These are phyloP conservation scores for Habrosyne pyritoides DNA, from an alignment of 2,888 invertebrate species.

Conservation along the genomic window DNA sequence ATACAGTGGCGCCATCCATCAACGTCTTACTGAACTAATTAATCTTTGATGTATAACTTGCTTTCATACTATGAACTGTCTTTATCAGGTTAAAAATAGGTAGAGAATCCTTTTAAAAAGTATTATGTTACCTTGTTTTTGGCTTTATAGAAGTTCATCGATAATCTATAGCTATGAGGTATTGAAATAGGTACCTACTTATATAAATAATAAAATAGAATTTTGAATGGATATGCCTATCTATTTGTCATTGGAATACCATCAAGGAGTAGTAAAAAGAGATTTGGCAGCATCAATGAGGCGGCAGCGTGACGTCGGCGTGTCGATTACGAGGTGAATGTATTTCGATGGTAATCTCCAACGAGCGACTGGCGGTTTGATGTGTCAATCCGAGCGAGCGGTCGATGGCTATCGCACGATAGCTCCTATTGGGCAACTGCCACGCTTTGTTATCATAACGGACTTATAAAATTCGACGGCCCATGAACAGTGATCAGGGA, in stretches of 20 bases:
- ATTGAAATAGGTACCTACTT: not conserved
- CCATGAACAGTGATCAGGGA: conserved; percentile 53
- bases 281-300: conserved; percentile 63
- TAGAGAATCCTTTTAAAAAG: not conserved
- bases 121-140: not conserved
- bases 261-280: conserved; percentile 38
- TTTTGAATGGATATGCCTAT: not conserved
- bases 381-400: conserved; percentile 75
- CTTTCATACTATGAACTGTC: not conserved
- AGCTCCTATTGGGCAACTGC: conserved; percentile 79
- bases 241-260: conserved; percentile 22
- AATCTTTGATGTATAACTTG: conserved; percentile 24
- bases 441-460: conserved; percentile 78
- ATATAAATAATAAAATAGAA: not conserved
- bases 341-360: conserved; percentile 73
- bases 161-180: not conserved
- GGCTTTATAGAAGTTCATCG: not conserved
- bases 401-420: conserved; percentile 71
- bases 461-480: conserved; percentile 69
- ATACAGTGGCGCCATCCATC: conserved; percentile 55
- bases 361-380: conserved; percentile 70
- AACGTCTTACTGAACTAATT: conserved; percentile 59
- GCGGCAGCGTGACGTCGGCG: conserved; percentile 65
- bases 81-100: not conserved
- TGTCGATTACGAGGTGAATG: conserved; percentile 73